Conservation (phyloP, 2,113 vertebrate species). For the Poecile atricapillus region DNA sequence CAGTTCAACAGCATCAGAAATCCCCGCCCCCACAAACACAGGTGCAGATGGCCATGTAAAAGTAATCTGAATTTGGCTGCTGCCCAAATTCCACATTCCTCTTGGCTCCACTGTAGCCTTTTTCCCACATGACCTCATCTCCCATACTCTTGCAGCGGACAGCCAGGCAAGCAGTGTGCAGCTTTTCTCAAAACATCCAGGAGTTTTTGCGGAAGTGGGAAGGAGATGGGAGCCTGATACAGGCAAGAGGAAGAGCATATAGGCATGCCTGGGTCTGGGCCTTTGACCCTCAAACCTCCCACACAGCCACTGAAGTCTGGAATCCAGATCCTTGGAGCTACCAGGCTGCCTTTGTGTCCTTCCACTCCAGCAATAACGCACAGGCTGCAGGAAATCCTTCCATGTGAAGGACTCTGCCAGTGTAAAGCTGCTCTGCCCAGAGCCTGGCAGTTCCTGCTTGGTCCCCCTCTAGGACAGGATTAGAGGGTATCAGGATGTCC, state of each 20-base stretch:
- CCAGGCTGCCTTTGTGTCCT: neutral
- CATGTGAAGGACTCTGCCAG: neutral
- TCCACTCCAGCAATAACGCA: neutral
- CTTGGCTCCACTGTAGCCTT: neutral
- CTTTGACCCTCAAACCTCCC: slow-evolving; percentile 24
- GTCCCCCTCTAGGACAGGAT: neutral
- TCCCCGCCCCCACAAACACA: slow-evolving; percentile 23
- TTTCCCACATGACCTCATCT: slow-evolving; percentile 65
- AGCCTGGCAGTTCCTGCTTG: accelerated
- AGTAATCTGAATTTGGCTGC: slow-evolving; percentile 53
- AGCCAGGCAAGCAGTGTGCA: neutral
- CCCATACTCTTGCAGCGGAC: neutral
- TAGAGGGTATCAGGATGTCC: neutral
- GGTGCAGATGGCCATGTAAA: slow-evolving; percentile 60
- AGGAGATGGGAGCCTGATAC: neutral
- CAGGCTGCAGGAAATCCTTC: neutral
- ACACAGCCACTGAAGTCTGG: neutral
- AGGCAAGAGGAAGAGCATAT: neutral
- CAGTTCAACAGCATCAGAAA: slow-evolving; percentile 19
- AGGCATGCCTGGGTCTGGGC: neutral
- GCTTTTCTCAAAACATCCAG: slow-evolving; percentile 43
- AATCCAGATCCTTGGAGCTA: neutral
- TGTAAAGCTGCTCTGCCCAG: neutral
- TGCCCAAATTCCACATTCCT: slow-evolving; percentile 47
- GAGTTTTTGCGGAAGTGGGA: slow-evolving; percentile 20